phyloP scores from a whole-genome alignment of 2,113 vertebrate species.

The Tetraodon nigroviridis region DNA sequence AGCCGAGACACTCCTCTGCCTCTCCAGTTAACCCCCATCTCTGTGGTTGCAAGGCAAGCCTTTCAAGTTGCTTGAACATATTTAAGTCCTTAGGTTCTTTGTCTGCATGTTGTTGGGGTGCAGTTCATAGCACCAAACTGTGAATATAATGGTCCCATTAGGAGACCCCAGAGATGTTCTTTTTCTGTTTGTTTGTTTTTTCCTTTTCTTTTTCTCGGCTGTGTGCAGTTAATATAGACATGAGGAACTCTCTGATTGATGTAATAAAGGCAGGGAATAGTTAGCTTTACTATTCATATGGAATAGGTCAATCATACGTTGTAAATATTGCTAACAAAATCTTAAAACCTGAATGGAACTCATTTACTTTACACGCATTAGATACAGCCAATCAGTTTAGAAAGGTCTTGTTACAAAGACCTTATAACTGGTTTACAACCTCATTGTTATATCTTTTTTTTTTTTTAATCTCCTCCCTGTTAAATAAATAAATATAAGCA shows the following conservation, averaged over 20 bases:
- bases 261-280: conserved; percentile 33
- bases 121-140: conserved; percentile 48
- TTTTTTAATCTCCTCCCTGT: neutral
- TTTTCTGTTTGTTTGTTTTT: conserved; percentile 10
- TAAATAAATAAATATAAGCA: no score
- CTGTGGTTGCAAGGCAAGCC: conserved; percentile 67
- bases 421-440: no score
- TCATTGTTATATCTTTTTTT: neutral
- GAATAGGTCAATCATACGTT: no score
- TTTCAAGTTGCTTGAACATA: conserved; percentile 70
- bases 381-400: no score
- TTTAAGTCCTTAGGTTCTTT: conserved; percentile 70
- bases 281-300: neutral
- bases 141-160: conserved; percentile 66
- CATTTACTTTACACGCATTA: no score
- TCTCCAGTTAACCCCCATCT: conserved; percentile 71
- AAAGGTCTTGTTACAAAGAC: no score
- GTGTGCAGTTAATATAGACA: conserved; percentile 53
- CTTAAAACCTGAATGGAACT: neutral
- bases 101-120: conserved; percentile 57
- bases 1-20: conserved; percentile 64
- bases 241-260: conserved; percentile 31
- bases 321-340: no score
- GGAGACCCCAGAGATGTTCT: conserved; percentile 46
- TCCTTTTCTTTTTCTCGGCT: neutral